Percentiles rank a stretch among this genome's conserved stretches.
These are phyloP conservation scores for Hylaeus volcanicus DNA, from an alignment of 1,140 invertebrate species.

Conservation along the genomic window DNA sequence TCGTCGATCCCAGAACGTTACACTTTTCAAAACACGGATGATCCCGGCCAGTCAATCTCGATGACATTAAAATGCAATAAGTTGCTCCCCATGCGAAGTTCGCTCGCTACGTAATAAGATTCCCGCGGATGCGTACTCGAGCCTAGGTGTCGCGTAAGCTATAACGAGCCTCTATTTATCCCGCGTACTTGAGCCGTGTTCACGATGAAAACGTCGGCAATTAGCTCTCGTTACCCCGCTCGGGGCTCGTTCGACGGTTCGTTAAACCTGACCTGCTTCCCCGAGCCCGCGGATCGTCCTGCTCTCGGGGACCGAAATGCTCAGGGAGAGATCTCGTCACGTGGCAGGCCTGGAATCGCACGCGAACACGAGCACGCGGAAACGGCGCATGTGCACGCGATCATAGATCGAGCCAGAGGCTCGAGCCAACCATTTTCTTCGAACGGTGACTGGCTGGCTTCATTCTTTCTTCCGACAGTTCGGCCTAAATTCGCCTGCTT, in stretches of 20 bases:
- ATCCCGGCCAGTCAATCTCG: too few species aligned
- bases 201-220: conserved; percentile 43
- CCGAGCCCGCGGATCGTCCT: conserved; percentile 13
- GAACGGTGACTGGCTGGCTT: too few species aligned
- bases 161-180: conserved; percentile 35
- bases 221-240: conserved; percentile 46
- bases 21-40: background rate
- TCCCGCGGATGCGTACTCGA: background rate
- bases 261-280: conserved; percentile 51
- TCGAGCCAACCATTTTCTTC: background rate
- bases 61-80: conserved; percentile 6
- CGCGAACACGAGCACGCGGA: conserved; percentile 15
- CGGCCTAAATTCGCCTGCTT: conserved; percentile 21
- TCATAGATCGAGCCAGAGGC: conserved; percentile 9
- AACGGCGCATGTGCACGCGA: conserved; percentile 42
- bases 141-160: background rate
- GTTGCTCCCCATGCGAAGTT: background rate
- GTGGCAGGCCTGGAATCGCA: conserved; percentile 37
- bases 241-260: conserved; percentile 42
- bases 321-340: conserved; percentile 14
- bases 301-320: background rate
- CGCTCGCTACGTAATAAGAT: background rate
- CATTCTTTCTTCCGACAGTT: conserved; percentile 6
- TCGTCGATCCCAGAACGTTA: background rate
- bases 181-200: conserved; percentile 16